Percentiles rank a stretch among this genome's conserved stretches.
Conservation (phyloP, 2,113 vertebrate species). For the Progne subis region DNA sequence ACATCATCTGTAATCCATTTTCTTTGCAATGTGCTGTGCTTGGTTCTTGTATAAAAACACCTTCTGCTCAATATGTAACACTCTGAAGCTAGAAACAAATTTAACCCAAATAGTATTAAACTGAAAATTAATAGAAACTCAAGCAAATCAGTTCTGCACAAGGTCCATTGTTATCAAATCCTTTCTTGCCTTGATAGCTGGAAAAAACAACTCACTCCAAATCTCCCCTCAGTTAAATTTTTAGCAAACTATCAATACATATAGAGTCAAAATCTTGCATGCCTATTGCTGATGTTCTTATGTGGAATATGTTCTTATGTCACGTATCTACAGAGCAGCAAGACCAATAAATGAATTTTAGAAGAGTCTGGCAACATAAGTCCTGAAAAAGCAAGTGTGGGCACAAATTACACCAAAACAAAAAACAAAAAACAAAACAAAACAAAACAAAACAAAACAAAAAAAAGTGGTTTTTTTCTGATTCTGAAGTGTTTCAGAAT, state of each 20-base stretch:
- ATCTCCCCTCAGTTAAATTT: background rate
- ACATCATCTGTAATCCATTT: background rate
- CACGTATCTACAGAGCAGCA: background rate
- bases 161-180: background rate
- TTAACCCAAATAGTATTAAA: background rate
- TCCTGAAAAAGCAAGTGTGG: background rate
- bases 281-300: background rate
- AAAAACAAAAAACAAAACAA: background rate
- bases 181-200: background rate
- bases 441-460: no score
- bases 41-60: background rate
- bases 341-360: background rate
- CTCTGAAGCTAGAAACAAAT: background rate
- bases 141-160: background rate
- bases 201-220: background rate
- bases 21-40: background rate
- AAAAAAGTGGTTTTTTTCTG: no score
- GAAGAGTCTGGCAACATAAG: background rate
- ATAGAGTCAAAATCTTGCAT: background rate
- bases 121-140: background rate
- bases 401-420: background rate
- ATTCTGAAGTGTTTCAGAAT: background rate
- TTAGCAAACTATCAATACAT: background rate
- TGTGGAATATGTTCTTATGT: no score
- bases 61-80: background rate